Evolutionary conservation across 1,140 invertebrate species (phyloP), one percentile per base, ranked within the genome.

Genomic region (Drosophila mauritiana): DNA sequence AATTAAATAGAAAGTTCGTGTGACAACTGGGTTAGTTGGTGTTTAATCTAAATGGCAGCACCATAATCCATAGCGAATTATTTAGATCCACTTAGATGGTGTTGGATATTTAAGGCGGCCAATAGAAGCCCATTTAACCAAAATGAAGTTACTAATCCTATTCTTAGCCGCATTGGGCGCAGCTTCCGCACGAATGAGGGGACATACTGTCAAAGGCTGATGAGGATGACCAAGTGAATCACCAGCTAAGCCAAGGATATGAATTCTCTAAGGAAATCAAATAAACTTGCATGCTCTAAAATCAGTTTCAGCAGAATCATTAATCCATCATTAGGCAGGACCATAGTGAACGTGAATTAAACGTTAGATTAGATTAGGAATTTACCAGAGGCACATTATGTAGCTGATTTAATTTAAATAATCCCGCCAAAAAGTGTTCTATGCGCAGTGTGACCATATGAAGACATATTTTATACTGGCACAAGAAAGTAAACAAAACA

Each of bases 401-500:
- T 2, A 31, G 31, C 31, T 8, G 27, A 31, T 31, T 31, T 31
- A 31, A 45, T 12, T 53, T 37, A 13, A 53, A 20, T 37, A 13
- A 17, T 54, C 52, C 36, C 36, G 36, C 13, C 20, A 25, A 4
- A 20, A 12, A 0, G 25, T 7, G n/a, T 13, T 39, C 39, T 3
- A 17, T 8, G 7, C 7, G 4, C 46, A 49, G 22, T 22, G 36
- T 39, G 36, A 54, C 51, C 51, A 7, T 12, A 52, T 5, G 22
- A 39, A 13, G 7, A 8, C 22, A 6, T 25, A 39, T 54, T 39
- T 54, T 39, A 43, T 25, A 56, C 54, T 56, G 22, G 2, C n/a
- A 12, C 1, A 13, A 3, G 34, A 39, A 49, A 7, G 34, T 48
- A 55, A 43, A 37, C 20, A 51, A 37, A 11, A 17, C 43, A 75